Conservation (phyloP, 2,888 invertebrate genomes). For the Ferrisia virgata region DNA sequence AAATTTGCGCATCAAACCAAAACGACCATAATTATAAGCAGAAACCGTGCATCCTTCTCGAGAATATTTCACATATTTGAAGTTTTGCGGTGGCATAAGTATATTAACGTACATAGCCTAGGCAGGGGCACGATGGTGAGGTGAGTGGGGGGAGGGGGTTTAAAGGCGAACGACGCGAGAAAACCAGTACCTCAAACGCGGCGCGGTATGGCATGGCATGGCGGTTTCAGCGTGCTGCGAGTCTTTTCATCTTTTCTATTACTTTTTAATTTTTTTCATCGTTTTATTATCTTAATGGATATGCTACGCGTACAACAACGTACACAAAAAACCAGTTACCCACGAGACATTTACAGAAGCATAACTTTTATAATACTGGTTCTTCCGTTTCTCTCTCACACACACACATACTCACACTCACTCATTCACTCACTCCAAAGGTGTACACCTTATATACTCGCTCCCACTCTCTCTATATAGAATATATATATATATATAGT, state of each 20-base stretch:
- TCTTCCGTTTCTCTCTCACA: not conserved
- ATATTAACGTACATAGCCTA: too few species aligned
- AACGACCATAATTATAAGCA: too few species aligned
- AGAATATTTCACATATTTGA: constrained; percentile 25
- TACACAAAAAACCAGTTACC: constrained; percentile 44
- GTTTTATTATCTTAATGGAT: constrained; percentile 46
- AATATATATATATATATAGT: too few species aligned
- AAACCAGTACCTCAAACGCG: not conserved
- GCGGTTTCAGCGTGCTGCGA: not conserved
- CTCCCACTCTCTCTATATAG: not conserved
- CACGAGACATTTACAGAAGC: constrained; percentile 46
- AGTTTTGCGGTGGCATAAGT: not conserved
- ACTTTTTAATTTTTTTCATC: constrained; percentile 37
- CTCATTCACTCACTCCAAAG: not conserved
- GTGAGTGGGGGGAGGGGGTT: too few species aligned
- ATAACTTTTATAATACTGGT: constrained; percentile 34
- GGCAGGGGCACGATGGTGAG: too few species aligned
- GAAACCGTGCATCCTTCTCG: too few species aligned
- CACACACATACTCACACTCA: too few species aligned
- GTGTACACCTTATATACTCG: not conserved
- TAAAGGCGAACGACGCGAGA: not conserved
- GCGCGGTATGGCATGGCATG: too few species aligned
- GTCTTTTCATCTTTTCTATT: constrained; percentile 24
- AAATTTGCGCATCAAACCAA: not conserved
- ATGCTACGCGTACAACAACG: constrained; percentile 23